Evolutionary conservation across 2,113 vertebrate species (phyloP), one percentile per base, ranked within the genome.

Genomic region (Caranx melampygus): DNA sequence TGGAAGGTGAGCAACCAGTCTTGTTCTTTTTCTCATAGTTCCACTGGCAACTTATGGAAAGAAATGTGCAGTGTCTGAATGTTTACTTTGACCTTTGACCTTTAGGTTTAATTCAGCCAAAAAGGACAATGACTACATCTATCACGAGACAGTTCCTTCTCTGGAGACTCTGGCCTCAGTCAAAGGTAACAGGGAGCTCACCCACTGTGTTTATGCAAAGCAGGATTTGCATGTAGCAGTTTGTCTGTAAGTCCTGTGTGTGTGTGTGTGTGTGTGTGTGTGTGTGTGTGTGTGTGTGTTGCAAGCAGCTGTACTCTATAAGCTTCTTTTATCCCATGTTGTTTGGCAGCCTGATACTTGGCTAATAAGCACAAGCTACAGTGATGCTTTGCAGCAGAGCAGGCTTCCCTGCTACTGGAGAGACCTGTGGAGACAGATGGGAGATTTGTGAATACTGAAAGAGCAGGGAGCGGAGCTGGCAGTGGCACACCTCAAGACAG

Each of bases 91-190:
- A 44, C 57, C 58, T 64, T 66, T 61, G 4, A 62, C 7, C 31
- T 33, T 0, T 66, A 99, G 98, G 91, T 98, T 96, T 85, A 99
- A 97, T 64, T 98, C 98, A 0, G 96, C 98, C 76, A 99, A 99
- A 84, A 99, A 99, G 86, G 98, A 99, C 93, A 99, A 99, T 0
- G 98, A 99, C 87, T 99, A 99, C 83, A 96, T 99, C 89, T 99
- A 99, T 86, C 98, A 99, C 0, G 98, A 99, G 76, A 91, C 96
- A 0, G 96, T 99, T 55, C 97, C 98, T 0, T 95, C 96, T 0
- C 90, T 98, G 92, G 98, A 99, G 83, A 96, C 96, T 0, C 94
- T 99, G 79, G 95, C 97, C 64, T 95, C 97, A 0, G 97, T 99
- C 18, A 99, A 99, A 97, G 98, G 98, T 99, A 79, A 79, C 44